Base-by-base conservation (phyloP, 2,797 vertebrate species). In the Leptodactylus fallax region DNA sequence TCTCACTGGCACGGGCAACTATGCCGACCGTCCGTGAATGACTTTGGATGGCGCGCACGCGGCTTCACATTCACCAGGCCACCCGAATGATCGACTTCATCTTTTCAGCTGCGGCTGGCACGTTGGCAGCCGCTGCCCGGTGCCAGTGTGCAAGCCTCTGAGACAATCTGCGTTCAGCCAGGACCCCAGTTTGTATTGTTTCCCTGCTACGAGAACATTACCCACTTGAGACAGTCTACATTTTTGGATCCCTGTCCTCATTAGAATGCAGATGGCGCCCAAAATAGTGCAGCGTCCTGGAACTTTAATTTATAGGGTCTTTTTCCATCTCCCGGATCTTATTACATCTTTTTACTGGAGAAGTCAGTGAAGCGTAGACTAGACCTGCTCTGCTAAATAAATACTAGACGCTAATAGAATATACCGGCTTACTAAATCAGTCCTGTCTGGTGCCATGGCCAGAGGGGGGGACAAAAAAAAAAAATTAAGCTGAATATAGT, bases 31-130 rank as follows among this genome's bases (percentile, higher is more conserved):
- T 69, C 61, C 53, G 23, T 71, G 60, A 79, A 25, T 56, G 69
- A 27, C 36, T 83, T 78, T 69, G 47, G 60, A 84, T 65, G 71
- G 86, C 7, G 71, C 74, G 25, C 21, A 55, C n/a, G 53, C 11
- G 4, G 17, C 17, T 36, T 25, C 49, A 16, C 67, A 23, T 19
- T 45, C 51, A 58, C 27, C 17, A 21, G 49, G 60, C 63, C 51
- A 27, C 61, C 60, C 16, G 56, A 81, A 56, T 21, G 45, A 65
- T 71, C 16, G 7, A 17, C 21, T 36, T 83, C 23, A 19, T 63
- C 45, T 65, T 23, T 61, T 81, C 51, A 61, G 71, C 87, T 76
- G 87, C 36, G 19, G 6, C 87, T 81, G 87, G 65, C n/a, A 55
- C 3, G 7, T 17, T 51, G 87, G 53, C 61, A 77, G 7, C 55